These are phyloP conservation scores for Atherinomorus stipes DNA, from an alignment of 2,113 vertebrate genomes.

Conservation along the genomic window DNA sequence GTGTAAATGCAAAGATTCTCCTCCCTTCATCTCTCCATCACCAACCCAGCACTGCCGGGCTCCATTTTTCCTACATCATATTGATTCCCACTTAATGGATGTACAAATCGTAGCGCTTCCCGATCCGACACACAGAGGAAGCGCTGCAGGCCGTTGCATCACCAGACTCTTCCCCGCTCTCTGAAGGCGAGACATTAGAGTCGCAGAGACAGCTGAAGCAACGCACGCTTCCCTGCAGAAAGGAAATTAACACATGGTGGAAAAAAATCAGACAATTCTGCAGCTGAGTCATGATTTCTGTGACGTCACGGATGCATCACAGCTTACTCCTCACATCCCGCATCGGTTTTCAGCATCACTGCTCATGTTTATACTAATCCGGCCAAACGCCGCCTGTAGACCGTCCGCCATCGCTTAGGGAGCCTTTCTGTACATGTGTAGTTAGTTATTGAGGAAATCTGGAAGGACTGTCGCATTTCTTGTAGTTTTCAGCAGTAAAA, in stretches of 20 bases:
- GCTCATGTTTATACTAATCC: rapidly evolving
- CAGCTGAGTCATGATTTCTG: not conserved
- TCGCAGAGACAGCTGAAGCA: conserved; percentile 26
- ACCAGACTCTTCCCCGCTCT: conserved; percentile 37
- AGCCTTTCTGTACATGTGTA: too few species aligned
- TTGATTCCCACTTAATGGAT: conserved; percentile 43
- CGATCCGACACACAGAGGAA: conserved; percentile 55
- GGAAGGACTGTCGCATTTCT: too few species aligned
- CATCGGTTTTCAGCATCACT: not conserved
- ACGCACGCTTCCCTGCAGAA: not conserved
- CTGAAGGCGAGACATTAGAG: conserved; percentile 41
- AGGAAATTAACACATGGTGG: not conserved
- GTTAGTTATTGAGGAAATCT: too few species aligned
- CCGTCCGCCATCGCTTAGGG: too few species aligned
- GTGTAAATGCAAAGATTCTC: not conserved
- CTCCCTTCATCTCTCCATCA: conserved; percentile 26
- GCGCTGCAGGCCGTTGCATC: conserved; percentile 59
- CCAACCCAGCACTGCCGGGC: conserved; percentile 21
- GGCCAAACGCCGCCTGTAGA: too few species aligned
- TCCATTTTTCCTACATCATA: conserved; percentile 17
- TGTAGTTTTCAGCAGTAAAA: too few species aligned
- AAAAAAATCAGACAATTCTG: conserved; percentile 2
- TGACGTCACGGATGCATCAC: not conserved
- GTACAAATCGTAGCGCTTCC: conserved; percentile 34
- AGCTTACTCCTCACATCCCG: not conserved